A percentile compares a stretch with the other conserved stretches of the same genome.
phyloP scores from a whole-genome alignment of 2,113 vertebrate genomes.

The Etia nguti region DNA sequence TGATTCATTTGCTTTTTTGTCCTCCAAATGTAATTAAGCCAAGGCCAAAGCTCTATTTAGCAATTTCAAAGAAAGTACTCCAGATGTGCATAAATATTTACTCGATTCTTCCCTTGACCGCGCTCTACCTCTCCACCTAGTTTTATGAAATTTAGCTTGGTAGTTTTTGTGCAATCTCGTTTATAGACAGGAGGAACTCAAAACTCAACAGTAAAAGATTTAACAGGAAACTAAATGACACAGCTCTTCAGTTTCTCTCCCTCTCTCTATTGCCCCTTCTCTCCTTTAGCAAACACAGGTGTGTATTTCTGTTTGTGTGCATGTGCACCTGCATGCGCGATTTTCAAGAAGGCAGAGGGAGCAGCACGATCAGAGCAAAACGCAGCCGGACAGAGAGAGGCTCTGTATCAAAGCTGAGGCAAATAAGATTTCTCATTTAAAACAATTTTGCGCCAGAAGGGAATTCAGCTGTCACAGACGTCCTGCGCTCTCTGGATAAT shows the following conservation, averaged over 20 bases:
- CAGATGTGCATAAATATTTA: neutral
- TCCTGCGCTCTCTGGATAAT: slow-evolving; percentile 39
- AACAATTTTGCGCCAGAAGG: slow-evolving; percentile 38
- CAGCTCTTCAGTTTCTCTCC: neutral
- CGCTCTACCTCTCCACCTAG: neutral
- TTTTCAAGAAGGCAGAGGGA: neutral
- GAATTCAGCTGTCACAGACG: slow-evolving; percentile 36
- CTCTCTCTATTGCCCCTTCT: neutral
- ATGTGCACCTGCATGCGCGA: neutral
- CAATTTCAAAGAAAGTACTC: neutral
- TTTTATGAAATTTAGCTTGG: neutral
- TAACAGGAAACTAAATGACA: slow-evolving; percentile 20
- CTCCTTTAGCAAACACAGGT: slow-evolving; percentile 65
- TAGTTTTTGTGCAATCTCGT: neutral
- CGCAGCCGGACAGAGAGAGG: neutral
- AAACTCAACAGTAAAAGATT: neutral
- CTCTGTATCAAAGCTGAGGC: slow-evolving; percentile 19
- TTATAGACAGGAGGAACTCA: neutral
- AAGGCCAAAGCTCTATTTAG: neutral
- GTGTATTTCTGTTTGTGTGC: slow-evolving; percentile 31
- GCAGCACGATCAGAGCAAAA: neutral
- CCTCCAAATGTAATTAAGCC: neutral
- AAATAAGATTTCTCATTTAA: slow-evolving; percentile 36
- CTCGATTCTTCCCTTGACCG: neutral
- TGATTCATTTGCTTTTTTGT: neutral